Evolutionary conservation across 2,888 invertebrate genomes (phyloP), one percentile per base, ranked within the genome.

Genomic region (Noctua janthina): DNA sequence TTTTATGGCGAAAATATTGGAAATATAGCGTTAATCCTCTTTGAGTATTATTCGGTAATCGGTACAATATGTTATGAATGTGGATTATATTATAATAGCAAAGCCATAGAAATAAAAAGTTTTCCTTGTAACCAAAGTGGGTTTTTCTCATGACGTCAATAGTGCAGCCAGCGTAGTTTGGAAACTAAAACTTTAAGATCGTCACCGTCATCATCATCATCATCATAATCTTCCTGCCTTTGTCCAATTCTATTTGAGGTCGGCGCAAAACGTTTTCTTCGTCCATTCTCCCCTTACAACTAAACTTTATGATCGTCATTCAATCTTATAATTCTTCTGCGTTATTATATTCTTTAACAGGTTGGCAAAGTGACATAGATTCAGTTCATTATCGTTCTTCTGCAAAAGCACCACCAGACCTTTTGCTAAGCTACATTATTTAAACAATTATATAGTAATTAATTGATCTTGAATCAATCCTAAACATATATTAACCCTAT

Each of bases 361-460:
- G 17, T 23, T 46, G 8, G 15, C 20, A 62, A 59, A 56, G 3
- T 51, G 13, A 39, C 39, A 56, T 39, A 35, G 8, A 54, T 62
- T 13, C 29, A 43, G 62, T 51, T 54, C 15, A 13, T 76, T 46
- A 13, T 35, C 17, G 15, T 56, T 43, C 17, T 39, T 66, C 35
- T 39, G 20, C 39, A 39, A 39, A 39, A 35, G 1, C 62, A 15
- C 8, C 7, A 62, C 62, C 62, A 35, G 20, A 35, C 20, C 35
- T 46, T 73, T 20, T 43, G 2, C 11, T 23, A 46, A 67, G n/a
- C 23, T 71, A 35, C 54, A 62, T 46, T 43, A 20, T 39, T 46
- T 15, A 54, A 66, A 56, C 49, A 72, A 79, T 73, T 66, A 72
- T 73, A 73, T 29, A 2, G 8, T 46, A 59, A 68, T 81, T 59